Evolutionary conservation across 2,888 invertebrate genomes (phyloP).

Genomic region (Pocota personata): DNA sequence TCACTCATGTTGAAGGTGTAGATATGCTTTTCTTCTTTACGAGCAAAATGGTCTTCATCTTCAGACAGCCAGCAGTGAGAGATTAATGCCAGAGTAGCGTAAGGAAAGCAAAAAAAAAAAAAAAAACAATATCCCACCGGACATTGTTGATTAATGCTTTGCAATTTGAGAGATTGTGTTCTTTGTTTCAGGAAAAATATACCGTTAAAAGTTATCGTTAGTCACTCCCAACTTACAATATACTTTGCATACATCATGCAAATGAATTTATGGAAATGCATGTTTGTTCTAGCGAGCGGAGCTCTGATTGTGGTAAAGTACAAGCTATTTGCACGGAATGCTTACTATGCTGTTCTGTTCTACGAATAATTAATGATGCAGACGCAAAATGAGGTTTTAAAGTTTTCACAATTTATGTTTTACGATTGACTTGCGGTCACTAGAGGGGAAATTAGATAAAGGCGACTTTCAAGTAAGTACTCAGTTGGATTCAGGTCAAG

Average conservation of each 20-base stretch:
- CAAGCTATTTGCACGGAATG: slow-evolving; percentile 31
- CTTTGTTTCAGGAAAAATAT: slow-evolving; percentile 39
- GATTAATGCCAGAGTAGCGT: slow-evolving; percentile 12
- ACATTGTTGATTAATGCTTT: slow-evolving; percentile 52
- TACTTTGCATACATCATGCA: slow-evolving; percentile 40
- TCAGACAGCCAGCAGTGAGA: slow-evolving; percentile 9
- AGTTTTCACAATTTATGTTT: neutral
- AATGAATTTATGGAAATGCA: slow-evolving; percentile 58
- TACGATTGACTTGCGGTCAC: neutral
- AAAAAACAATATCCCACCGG: slow-evolving; percentile 2
- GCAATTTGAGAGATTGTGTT: slow-evolving; percentile 34
- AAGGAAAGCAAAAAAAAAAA: slow-evolving; percentile 7
- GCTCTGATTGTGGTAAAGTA: neutral
- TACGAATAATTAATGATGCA: slow-evolving; percentile 31
- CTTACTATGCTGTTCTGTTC: neutral
- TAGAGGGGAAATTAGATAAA: neutral
- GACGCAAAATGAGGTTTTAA: slow-evolving; percentile 2
- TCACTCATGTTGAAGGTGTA: slow-evolving; percentile 1
- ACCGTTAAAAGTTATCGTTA: slow-evolving; percentile 60
- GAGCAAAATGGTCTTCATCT: slow-evolving; percentile 29
- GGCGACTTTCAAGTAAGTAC: neutral
- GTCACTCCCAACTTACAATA: slow-evolving; percentile 26
- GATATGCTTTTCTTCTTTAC: slow-evolving; percentile 28
- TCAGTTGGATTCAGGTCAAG: no score
- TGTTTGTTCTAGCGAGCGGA: slow-evolving; percentile 43